Percentiles rank a stretch among this genome's conserved stretches.
Evolutionary conservation across 2,888 invertebrate species (phyloP).

Genomic region (Trissolcus japonicus): DNA sequence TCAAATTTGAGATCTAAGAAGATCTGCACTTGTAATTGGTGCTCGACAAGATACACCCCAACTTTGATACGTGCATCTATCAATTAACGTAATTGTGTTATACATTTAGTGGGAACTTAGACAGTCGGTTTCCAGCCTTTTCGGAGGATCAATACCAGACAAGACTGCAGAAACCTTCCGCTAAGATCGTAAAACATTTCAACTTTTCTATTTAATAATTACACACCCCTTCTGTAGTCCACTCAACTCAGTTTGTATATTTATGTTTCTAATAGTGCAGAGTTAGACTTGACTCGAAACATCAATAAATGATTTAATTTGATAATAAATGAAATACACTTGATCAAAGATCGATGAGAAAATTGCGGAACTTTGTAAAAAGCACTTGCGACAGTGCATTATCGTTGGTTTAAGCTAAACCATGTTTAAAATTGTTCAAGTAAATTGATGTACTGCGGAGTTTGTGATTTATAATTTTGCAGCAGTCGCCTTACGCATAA

Average conservation of each 20-base stretch:
- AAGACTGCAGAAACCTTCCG: slow-evolving; percentile 4
- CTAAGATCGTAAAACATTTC: neutral
- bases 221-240: too few relatives aligned
- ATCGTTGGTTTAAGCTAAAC: neutral
- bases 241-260: too few relatives aligned
- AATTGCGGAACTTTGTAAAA: neutral
- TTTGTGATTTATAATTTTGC: slow-evolving; percentile 23
- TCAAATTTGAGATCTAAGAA: slow-evolving; percentile 38
- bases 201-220: neutral
- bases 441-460: slow-evolving; percentile 20
- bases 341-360: neutral
- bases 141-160: slow-evolving; percentile 33
- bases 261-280: too few relatives aligned
- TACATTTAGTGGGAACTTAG: slow-evolving; percentile 35
- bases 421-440: slow-evolving; percentile 1
- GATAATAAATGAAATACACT: neutral
- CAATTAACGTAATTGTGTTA: slow-evolving; percentile 69
- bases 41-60: slow-evolving; percentile 57
- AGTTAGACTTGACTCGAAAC: too few relatives aligned
- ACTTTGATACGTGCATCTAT: slow-evolving; percentile 67
- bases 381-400: neutral
- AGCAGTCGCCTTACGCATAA: slow-evolving; percentile 20
- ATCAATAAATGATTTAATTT: too few relatives aligned
- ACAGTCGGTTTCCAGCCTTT: slow-evolving; percentile 26
- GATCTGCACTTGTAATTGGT: slow-evolving; percentile 43